Conservation (phyloP, 2,113 vertebrate species). For the Misgurnus mizolepis region DNA sequence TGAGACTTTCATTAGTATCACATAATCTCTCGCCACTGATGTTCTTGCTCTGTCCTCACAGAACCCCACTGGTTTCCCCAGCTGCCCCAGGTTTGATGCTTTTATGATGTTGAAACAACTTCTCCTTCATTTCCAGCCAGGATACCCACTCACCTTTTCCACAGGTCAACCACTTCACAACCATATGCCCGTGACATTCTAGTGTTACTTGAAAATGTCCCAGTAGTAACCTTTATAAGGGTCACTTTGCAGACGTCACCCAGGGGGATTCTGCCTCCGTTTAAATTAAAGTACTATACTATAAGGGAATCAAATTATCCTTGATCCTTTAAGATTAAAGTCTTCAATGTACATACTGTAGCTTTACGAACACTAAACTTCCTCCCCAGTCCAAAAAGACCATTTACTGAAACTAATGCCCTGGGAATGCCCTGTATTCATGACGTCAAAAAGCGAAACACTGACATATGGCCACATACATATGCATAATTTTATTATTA, state of each 20-base stretch:
- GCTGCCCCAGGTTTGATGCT: background rate
- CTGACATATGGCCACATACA: background rate
- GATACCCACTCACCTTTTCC: background rate
- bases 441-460: background rate
- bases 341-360: background rate
- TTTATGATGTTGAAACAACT: background rate
- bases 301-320: background rate
- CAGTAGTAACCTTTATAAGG: conserved; percentile 56
- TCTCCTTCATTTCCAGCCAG: background rate
- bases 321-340: background rate
- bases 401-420: background rate
- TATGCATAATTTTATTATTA: no score
- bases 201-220: conserved; percentile 65
- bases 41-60: background rate
- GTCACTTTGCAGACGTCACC: conserved; percentile 30
- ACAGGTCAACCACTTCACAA: background rate
- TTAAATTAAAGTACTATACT: background rate
- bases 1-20: background rate
- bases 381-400: background rate
- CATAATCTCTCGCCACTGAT: background rate
- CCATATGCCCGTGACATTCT: conserved; percentile 63
- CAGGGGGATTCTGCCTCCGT: conserved; percentile 46
- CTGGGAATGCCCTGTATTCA: no score
- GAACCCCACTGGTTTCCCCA: conserved; percentile 6
- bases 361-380: background rate